phyloP scores from a whole-genome alignment of 2,797 vertebrate species.

The Numenius phaeopus region DNA sequence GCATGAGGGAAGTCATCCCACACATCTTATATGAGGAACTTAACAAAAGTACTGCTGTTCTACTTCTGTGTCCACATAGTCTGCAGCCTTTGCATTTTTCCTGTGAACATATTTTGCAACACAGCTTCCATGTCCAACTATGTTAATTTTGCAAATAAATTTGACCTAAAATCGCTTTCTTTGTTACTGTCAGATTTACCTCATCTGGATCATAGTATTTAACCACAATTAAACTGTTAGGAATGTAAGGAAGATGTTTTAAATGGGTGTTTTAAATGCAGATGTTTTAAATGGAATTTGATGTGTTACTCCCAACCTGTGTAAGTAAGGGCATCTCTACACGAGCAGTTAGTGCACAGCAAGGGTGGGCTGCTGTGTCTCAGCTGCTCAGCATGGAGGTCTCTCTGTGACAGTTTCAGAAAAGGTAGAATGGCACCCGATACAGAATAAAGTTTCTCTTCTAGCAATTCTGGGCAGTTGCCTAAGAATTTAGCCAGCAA shows the following conservation, averaged over 20 bases:
- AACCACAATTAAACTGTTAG: background rate
- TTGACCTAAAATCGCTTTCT: background rate
- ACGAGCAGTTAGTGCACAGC: background rate
- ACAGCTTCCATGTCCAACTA: background rate
- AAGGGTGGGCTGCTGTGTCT: background rate
- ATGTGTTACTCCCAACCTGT: background rate
- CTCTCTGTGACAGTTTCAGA: background rate
- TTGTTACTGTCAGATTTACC: background rate
- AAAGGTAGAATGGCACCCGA: background rate
- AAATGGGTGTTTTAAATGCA: background rate
- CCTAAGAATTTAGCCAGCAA: background rate
- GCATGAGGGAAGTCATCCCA: background rate
- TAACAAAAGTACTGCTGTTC: background rate
- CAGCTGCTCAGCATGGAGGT: background rate
- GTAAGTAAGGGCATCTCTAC: background rate
- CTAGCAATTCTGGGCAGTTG: background rate
- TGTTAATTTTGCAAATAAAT: background rate
- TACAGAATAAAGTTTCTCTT: background rate
- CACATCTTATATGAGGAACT: background rate
- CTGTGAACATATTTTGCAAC: background rate
- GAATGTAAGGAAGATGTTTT: background rate
- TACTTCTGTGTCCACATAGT: background rate
- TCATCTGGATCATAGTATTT: background rate
- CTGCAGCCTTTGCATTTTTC: background rate
- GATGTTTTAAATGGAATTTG: background rate